These are phyloP conservation scores for Mellilla xanthometata DNA, from an alignment of 2,888 invertebrate genomes.

Conservation along the genomic window DNA sequence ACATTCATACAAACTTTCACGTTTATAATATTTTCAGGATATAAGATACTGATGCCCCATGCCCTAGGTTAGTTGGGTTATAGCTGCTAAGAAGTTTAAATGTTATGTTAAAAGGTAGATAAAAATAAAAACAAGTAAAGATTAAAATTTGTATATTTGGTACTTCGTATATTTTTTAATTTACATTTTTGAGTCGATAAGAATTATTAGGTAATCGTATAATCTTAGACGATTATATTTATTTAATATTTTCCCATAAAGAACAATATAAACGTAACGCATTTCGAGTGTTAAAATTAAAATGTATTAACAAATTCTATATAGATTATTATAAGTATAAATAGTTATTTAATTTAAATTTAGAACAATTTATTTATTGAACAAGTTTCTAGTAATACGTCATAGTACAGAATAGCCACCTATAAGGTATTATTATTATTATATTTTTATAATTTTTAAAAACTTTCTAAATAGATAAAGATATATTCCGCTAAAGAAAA, in stretches of 20 bases:
- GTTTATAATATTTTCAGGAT: no score
- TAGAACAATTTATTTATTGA: slow-evolving; percentile 76
- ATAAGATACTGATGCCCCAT: no score
- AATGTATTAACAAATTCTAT: slow-evolving; percentile 71
- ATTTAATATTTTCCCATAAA: slow-evolving; percentile 57
- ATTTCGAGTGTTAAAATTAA: slow-evolving; percentile 58
- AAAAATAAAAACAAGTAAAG: slow-evolving; percentile 47
- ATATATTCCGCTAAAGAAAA: slow-evolving; percentile 49
- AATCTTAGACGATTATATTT: slow-evolving; percentile 66
- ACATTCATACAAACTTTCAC: no score
- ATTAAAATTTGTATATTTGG: slow-evolving; percentile 83
- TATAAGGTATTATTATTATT: slow-evolving; percentile 49
- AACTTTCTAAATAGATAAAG: slow-evolving; percentile 49
- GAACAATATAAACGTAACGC: slow-evolving; percentile 70
- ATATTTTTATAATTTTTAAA: slow-evolving; percentile 34
- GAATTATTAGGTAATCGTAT: slow-evolving; percentile 72
- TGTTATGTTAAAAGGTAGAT: no score
- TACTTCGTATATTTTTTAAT: slow-evolving; percentile 81
- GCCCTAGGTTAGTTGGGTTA: no score
- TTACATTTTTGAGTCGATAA: slow-evolving; percentile 78
- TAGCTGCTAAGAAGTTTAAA: no score
- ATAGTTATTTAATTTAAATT: slow-evolving; percentile 47
- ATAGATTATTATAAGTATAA: slow-evolving; percentile 62
- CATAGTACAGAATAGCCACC: slow-evolving; percentile 58
- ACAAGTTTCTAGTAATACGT: slow-evolving; percentile 64